Base-by-base conservation (phyloP, 2,888 invertebrate genomes). In the Drosophila pullipes region DNA sequence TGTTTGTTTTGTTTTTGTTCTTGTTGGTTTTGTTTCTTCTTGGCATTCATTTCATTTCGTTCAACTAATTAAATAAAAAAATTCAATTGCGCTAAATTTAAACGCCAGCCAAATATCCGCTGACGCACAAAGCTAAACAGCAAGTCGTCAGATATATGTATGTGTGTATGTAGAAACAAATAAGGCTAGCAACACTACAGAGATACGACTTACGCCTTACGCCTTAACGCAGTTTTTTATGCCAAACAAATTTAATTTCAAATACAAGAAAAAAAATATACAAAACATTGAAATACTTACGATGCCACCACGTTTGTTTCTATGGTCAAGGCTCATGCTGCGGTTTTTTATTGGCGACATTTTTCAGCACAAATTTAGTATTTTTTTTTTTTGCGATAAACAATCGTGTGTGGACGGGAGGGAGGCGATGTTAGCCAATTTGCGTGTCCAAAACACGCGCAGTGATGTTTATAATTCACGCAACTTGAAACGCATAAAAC, bases 71-170 rank as follows among this genome's bases (percentile, higher is more conserved):
- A 88, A 69, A 30, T 50, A 54, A 50, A 47, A 47, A 82, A 58
- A 67, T 47, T 71, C 75, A 77, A 90, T 88, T 90, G 83, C 70
- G 61, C 66, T 52, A 79, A 71, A 73, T 72, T 72, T 69, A 59
- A 66, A 65, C 50, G 47, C 49, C 58, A 59, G 65, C 66, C 78
- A 80, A 80, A 80, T 85, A 90, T 91, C 90, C 91, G 83, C 80
- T 91, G 91, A 91, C 91, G 92, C 91, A 92, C 89, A 82, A 65
- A 67, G 52, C 57, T 47, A 65, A 59, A 67, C 65, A 31, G 53
- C 67, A 66, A 66, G 63, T 66, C 49, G 25, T 62, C 35, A 77
- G 35, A 63, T 69, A 53, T 25, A 53, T 25, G 25, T 25, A 58
- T 31, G 53, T 49, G 44, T 37, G 50, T 57, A 52, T 39, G 10